Evolutionary conservation across 2,888 invertebrate genomes (phyloP), one percentile per base, ranked within the genome.

Genomic region (Xanthostigma xanthostigma): DNA sequence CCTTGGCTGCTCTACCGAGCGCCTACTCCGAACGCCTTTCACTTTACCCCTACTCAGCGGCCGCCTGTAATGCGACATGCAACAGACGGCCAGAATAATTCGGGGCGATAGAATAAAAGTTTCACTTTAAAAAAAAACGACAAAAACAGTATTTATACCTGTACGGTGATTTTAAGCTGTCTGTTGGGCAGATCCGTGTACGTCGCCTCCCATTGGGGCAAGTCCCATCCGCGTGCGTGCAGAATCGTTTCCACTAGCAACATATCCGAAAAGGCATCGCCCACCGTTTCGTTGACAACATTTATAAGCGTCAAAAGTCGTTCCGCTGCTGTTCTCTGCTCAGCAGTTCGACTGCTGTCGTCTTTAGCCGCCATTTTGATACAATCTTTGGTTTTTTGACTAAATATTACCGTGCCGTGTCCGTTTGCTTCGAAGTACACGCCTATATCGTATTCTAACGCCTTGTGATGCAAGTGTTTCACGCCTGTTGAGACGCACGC

Each of bases 381-480:
- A 11, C 67, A 62, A 10, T 70, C 62, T 59, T 82, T 79, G 0
- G 89, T 84, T 13, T 66, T 65, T 1, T 78, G 69, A 62, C 85
- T 91, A 59, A 93, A 92, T 1, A 92, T 69, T 1, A 91, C 85
- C 0, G 97, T 98, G 11, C 98, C 98, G 70, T 98, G 98, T 0
- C 98, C 98, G 69, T 98, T 98, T 0, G 98, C 97, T 65, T 99
- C 98, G 68, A 99, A 99, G 69, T 98, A 99, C 5, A 99, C 79
- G 3, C 97, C 97, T 58, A 98, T 79, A 63, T 98, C 96, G 69
- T 82, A 96, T 48, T 88, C 78, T 37, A 80, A 61, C 0, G 97
- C 97, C 62, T 86, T 86, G 61, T 88, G 87, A 64, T 98, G 97
- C 17, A 99, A 72, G 67, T 97, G 83, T 66, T 98, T 98, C 0